phyloP scores from a whole-genome alignment of 2,888 invertebrate genomes.

The Eupithecia pulchellata region DNA sequence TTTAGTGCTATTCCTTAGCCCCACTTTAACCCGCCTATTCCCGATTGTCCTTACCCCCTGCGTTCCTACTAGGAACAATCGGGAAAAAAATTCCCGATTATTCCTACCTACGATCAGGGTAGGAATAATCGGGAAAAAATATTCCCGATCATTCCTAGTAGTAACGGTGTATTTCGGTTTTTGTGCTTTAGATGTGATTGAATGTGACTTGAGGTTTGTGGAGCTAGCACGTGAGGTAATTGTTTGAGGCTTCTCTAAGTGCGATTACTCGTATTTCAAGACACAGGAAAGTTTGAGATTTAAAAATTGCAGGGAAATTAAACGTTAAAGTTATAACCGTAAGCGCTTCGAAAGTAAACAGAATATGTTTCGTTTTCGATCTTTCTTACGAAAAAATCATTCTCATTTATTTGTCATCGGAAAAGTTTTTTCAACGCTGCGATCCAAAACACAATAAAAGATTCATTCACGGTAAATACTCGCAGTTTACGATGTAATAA shows the following conservation, averaged over 20 bases:
- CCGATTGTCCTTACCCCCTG: too few species aligned
- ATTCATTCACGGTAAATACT: background rate
- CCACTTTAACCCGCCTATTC: conserved; percentile 21
- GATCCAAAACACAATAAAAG: background rate
- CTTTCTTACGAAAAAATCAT: too few species aligned
- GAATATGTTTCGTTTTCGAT: too few species aligned
- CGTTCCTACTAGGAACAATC: too few species aligned
- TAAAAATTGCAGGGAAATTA: background rate
- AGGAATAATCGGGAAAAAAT: too few species aligned
- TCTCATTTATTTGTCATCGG: background rate
- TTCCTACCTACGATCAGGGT: too few species aligned
- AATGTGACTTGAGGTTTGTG: conserved; percentile 38
- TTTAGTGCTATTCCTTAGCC: conserved; percentile 41
- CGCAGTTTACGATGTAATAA: conserved; percentile 1
- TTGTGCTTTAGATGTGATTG: conserved; percentile 43
- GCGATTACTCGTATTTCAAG: background rate
- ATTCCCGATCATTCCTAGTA: too few species aligned
- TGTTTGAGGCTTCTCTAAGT: conserved; percentile 1
- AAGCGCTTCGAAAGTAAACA: background rate
- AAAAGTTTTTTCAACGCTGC: background rate
- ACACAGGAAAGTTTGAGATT: background rate
- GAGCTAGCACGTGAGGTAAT: conserved; percentile 24
- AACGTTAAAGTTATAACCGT: background rate
- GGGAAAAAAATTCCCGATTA: too few species aligned
- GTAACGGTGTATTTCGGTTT: conserved; percentile 42